Evolutionary conservation across 2,113 vertebrate genomes (phyloP), one percentile per base, ranked within the genome.

Genomic region (Steatornis caripensis): DNA sequence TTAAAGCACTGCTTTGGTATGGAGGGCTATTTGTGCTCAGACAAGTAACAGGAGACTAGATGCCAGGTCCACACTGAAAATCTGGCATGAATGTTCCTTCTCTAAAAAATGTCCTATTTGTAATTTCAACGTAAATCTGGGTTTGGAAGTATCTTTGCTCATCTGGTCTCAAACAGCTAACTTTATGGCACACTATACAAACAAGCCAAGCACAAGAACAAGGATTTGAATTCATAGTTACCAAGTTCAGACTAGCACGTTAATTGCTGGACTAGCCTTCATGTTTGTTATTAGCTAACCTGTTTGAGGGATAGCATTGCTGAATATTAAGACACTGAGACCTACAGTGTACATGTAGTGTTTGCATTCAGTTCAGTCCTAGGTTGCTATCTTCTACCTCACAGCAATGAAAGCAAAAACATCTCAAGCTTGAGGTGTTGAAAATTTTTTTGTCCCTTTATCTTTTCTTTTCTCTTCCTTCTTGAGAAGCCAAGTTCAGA

Each of bases 401-500:
- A 77, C 64, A 93, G 15, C 77, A 90, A 41, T 69, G 16, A 93
- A 90, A 93, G 65, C 7, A 86, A 80, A 92, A 80, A 48, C 81
- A 91, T 95, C 93, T 95, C 70, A 95, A 85, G 32, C 34, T 76
- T 81, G 71, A 93, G 82, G 65, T 89, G 48, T 62, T 34, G 26
- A 75, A 58, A 53, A 9, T 45, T 96, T 39, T 84, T 96, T 83
- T 89, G 43, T 70, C 58, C 19, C 46, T 87, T 97, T 93, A 90
- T 92, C 55, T 86, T 89, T 93, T 88, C 41, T 75, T 84, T 92
- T 57, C 79, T 96, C 87, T 97, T 97, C 80, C 88, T 95, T 87
- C 57, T 91, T 60, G 68, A 85, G 72, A 93, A 95, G 93, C 91
- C 90, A 93, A 94, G 83, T 80, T 39, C 39, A 90, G 27, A 84